Evolutionary conservation across 1,140 invertebrate genomes (phyloP).

Genomic region (Akabosia matsudoensis): DNA sequence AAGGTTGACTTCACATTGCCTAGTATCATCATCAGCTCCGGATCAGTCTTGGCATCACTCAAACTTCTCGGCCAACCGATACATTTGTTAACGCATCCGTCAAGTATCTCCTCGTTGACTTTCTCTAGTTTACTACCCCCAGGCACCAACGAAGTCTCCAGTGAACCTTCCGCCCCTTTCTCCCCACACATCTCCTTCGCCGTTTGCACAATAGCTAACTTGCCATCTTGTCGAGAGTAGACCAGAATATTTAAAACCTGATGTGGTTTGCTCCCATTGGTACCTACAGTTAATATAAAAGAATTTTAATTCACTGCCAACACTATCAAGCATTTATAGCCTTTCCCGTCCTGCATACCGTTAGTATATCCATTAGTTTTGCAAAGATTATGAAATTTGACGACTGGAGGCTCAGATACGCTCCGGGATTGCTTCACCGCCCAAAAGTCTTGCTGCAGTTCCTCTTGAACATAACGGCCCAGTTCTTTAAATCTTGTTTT

Average conservation of each 20-base stretch:
- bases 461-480: conserved; percentile 35
- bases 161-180: too few species aligned
- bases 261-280: conserved; percentile 25
- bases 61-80: conserved; percentile 19
- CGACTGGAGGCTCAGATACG: conserved; percentile 20
- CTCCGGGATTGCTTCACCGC: conserved; percentile 26
- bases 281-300: conserved; percentile 24
- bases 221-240: conserved; percentile 38
- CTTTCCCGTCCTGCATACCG: too few species aligned
- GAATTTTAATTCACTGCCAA: too few species aligned
- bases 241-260: conserved; percentile 31
- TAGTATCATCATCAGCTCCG: conserved; percentile 40
- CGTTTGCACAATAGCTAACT: conserved; percentile 29
- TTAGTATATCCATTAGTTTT: conserved; percentile 31
- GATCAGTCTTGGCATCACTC: conserved; percentile 27
- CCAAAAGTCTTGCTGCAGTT: conserved; percentile 40
- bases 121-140: not conserved
- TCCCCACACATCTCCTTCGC: conserved; percentile 30
- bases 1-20: conserved; percentile 40
- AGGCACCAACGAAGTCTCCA: not conserved
- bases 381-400: conserved; percentile 40
- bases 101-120: not conserved
- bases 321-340: too few species aligned
- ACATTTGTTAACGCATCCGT: not conserved
- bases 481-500: conserved; percentile 35